Evolutionary conservation across 2,888 invertebrate species (phyloP).

Genomic region (Phania funesta): DNA sequence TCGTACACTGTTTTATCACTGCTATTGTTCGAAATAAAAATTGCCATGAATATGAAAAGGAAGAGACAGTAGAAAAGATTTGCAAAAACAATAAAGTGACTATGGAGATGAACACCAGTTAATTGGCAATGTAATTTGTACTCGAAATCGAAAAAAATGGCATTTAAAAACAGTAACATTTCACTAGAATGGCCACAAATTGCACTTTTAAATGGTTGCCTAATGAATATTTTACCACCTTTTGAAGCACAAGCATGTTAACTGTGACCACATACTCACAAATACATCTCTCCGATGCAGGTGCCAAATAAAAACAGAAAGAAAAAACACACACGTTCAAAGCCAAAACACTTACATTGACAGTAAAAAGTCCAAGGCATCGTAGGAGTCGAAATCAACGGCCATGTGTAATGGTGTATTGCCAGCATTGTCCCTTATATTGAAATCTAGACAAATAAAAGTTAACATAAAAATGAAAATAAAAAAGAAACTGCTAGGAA

Average conservation of each 20-base stretch:
- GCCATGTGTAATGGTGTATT: slow-evolving; percentile 92
- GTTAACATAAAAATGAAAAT: neutral
- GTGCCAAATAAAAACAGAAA: neutral
- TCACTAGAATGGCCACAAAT: slow-evolving; percentile 1
- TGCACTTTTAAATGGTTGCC: neutral
- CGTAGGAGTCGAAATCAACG: slow-evolving; percentile 86
- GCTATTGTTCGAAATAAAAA: too few species aligned
- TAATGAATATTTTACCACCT: slow-evolving; percentile 15
- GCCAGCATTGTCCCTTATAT: slow-evolving; percentile 86
- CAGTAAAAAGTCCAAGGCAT: slow-evolving; percentile 87
- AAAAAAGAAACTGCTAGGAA: neutral
- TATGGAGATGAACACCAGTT: neutral
- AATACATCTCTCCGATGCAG: neutral
- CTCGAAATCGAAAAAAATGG: neutral
- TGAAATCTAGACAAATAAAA: slow-evolving; percentile 83
- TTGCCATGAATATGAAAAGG: too few species aligned
- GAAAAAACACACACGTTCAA: neutral
- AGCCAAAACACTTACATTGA: slow-evolving; percentile 83
- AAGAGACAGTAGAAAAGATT: neutral
- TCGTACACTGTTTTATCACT: too few species aligned
- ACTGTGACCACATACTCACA: neutral
- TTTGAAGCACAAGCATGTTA: neutral
- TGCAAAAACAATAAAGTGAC: neutral
- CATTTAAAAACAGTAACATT: slow-evolving; percentile 14
- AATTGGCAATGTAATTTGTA: slow-evolving; percentile 30